A percentile compares a stretch with the other conserved stretches of the same genome.
Conservation (phyloP, 2,888 invertebrate species). For the Aleiodes testaceus region DNA sequence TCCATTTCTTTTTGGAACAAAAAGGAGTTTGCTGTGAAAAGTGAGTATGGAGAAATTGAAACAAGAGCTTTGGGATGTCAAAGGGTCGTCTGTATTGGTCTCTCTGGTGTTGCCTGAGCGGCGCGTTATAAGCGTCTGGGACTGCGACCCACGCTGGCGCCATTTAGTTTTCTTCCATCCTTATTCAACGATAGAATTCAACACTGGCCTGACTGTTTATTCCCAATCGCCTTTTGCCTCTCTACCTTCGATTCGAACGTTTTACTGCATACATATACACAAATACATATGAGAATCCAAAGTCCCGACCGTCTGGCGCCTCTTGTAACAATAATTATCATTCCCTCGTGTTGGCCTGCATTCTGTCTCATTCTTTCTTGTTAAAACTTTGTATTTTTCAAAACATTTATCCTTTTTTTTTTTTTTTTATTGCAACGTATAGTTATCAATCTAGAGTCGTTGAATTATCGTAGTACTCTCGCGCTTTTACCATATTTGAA, state of each 20-base stretch:
- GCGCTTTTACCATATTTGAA: conserved; percentile 11
- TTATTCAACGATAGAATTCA: conserved; percentile 26
- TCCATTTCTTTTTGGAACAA: background rate
- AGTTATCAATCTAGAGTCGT: conserved; percentile 19
- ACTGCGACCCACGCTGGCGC: conserved; percentile 71
- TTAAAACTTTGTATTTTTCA: background rate
- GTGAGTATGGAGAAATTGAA: conserved; percentile 1
- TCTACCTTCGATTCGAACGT: conserved; percentile 41
- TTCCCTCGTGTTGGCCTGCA: conserved; percentile 51
- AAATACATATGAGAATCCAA: conserved; percentile 20
- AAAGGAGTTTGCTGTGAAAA: background rate
- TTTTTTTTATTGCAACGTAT: background rate
- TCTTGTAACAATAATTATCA: conserved; percentile 65
- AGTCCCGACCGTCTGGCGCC: conserved; percentile 60
- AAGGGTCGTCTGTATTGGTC: conserved; percentile 61
- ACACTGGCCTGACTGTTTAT: conserved; percentile 32
- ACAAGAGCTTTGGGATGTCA: conserved; percentile 53
- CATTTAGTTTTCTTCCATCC: conserved; percentile 50
- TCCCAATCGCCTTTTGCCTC: conserved; percentile 35
- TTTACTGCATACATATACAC: conserved; percentile 32
- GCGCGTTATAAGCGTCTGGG: conserved; percentile 56
- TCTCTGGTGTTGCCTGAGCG: conserved; percentile 37
- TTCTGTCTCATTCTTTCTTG: conserved; percentile 27
- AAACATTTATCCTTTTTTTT: background rate
- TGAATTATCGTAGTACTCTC: background rate